Evolutionary conservation across 1,140 invertebrate species (phyloP).

Genomic region (Drosophila teissieri): DNA sequence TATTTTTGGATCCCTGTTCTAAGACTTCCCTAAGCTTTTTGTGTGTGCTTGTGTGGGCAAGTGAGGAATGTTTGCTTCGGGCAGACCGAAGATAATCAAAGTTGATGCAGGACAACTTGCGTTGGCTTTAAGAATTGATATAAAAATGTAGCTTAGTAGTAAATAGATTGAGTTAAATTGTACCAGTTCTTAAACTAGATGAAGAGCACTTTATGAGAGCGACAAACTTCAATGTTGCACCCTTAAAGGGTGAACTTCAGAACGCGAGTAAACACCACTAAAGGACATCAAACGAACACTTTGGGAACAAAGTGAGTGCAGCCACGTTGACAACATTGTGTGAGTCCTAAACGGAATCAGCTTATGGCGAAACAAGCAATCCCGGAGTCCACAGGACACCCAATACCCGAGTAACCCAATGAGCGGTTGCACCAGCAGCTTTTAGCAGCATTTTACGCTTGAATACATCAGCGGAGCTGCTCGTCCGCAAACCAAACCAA

Average conservation of each 20-base stretch:
- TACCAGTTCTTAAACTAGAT: no score
- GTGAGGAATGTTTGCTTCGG: slow-evolving; percentile 10
- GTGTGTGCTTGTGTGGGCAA: slow-evolving; percentile 13
- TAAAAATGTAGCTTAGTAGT: background rate
- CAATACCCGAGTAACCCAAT: slow-evolving; percentile 37
- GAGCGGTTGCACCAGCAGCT: slow-evolving; percentile 8
- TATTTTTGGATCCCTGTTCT: slow-evolving; percentile 3
- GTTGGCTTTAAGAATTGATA: background rate
- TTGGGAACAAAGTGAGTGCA: slow-evolving; percentile 22
- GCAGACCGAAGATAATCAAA: slow-evolving; percentile 9
- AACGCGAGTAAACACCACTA: background rate
- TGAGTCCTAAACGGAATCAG: slow-evolving; percentile 10
- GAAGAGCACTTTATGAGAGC: background rate
- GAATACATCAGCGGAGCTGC: slow-evolving; percentile 65
- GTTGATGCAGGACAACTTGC: background rate
- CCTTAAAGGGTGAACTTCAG: background rate
- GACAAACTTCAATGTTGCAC: background rate
- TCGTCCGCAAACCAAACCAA: slow-evolving; percentile 7
- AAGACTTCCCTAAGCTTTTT: slow-evolving; percentile 4
- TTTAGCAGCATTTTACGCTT: slow-evolving; percentile 69
- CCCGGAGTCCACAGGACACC: slow-evolving; percentile 16
- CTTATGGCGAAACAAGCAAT: background rate
- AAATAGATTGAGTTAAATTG: background rate
- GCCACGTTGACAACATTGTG: slow-evolving; percentile 22
- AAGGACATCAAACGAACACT: slow-evolving; percentile 8